Base-by-base conservation (phyloP, 2,113 vertebrate species). In the Malurus melanocephalus region DNA sequence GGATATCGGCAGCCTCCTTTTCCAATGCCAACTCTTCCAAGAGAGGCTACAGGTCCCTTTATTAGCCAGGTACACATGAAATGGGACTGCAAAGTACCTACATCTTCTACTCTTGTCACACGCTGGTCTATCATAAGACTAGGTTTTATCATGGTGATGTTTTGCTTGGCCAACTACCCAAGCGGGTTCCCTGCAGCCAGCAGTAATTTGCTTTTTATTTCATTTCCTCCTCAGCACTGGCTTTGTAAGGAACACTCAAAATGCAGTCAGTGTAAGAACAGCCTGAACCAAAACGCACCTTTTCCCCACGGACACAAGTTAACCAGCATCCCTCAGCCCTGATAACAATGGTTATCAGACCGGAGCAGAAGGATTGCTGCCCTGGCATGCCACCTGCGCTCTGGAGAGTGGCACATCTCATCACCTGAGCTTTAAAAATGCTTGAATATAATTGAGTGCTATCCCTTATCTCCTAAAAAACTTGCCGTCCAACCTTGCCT, bases 401-500 rank as follows among this genome's bases (percentile, higher is more conserved):
- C 1, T 0, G 15, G 3, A 73, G 12, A 2, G 0, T 18, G 12
- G 48, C 33, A 49, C 13, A 40, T 19, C 15, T 65, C 1, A 3
- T 28, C 23, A 52, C 3, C 16, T 8, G 9, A 40, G 19, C 66
- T 92, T 84, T 80, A 75, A 78, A 88, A 69, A 46, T 16, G 3
- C n/a, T 35, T 80, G 32, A 12, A 84, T 55, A 78, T 40, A 66
- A 57, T 55, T 5, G 11, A 82, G 5, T 27, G 32, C 9, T 79
- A 24, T 3, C 9, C 6, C 1, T 6, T 30, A 10, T 5, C 4
- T 12, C 16, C 16, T 66, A 27, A 28, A 77, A 72, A 78, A 40
- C 5, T 40, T 74, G 33, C 20, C 24, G 33, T 55, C 62, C 33
- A 82, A 23, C 17, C 3, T 46, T 74, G 32, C 8, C 56, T 60